These are phyloP conservation scores for Grammomys dolichurus DNA, from an alignment of 2,113 vertebrate species.

Conservation along the genomic window DNA sequence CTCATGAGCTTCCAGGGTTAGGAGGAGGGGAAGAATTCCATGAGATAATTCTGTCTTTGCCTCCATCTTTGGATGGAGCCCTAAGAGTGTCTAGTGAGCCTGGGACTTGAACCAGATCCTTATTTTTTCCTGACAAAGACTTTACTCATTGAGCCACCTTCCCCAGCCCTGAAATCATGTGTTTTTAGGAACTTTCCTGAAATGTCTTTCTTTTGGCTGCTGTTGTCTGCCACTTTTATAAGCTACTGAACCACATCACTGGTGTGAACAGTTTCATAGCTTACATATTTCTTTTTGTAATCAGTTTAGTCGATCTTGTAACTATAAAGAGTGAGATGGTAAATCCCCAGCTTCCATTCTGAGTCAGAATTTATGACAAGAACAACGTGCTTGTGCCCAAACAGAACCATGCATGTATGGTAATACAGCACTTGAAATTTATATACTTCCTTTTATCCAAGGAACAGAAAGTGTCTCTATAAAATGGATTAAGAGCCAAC, in stretches of 20 bases:
- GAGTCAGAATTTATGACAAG: slow-evolving; percentile 82
- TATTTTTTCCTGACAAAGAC: background rate
- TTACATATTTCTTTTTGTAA: slow-evolving; percentile 80
- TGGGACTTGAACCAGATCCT: background rate
- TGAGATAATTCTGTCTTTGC: background rate
- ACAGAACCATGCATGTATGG: slow-evolving; percentile 78
- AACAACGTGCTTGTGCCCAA: slow-evolving; percentile 79
- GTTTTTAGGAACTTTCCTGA: slow-evolving; percentile 65
- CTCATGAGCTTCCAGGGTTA: background rate
- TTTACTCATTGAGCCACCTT: background rate
- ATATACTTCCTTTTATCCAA: slow-evolving; percentile 77
- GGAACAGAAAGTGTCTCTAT: slow-evolving; percentile 76
- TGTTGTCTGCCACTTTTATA: slow-evolving; percentile 69
- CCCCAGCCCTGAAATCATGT: background rate
- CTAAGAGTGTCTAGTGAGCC: background rate
- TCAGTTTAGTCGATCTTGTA: slow-evolving; percentile 76
- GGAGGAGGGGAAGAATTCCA: no score
- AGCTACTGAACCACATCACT: slow-evolving; percentile 72
- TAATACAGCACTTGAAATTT: slow-evolving; percentile 80
- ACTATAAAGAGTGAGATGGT: slow-evolving; percentile 78
- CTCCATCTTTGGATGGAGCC: no score
- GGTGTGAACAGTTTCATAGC: slow-evolving; percentile 77
- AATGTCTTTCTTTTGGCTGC: slow-evolving; percentile 70
- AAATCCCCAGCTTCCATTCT: slow-evolving; percentile 76
- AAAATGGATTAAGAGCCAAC: slow-evolving; percentile 77